Conservation (phyloP, 2,888 invertebrate species). For the Epistrophe eligans region DNA sequence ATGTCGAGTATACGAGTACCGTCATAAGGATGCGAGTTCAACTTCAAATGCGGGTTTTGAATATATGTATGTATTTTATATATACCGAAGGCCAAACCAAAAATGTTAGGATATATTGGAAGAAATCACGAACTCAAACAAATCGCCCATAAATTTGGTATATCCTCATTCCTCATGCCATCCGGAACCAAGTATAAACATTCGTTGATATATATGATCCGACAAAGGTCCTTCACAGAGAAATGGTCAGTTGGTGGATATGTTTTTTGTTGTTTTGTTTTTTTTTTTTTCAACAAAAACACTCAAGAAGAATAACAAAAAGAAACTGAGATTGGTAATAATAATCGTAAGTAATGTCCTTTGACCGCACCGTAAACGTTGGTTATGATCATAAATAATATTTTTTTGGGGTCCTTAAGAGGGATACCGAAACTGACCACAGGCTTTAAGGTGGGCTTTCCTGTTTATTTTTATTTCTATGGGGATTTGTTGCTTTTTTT, state of each 20-base stretch:
- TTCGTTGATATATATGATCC: constrained; percentile 59
- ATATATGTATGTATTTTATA: no score
- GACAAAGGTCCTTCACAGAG: constrained; percentile 22
- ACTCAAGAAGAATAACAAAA: constrained; percentile 29
- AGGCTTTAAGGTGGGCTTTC: constrained; percentile 17
- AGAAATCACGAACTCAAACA: constrained; percentile 71
- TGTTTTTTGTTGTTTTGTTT: neutral
- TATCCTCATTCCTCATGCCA: constrained; percentile 53
- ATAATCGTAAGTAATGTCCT: constrained; percentile 72
- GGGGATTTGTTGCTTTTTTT: neutral
- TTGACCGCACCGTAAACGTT: constrained; percentile 70
- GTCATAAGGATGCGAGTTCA: neutral
- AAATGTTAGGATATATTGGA: constrained; percentile 56
- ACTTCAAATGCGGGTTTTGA: neutral
- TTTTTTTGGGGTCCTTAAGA: constrained; percentile 32
- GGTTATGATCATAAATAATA: constrained; percentile 73
- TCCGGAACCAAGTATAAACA: constrained; percentile 59
- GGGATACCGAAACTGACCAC: constrained; percentile 25
- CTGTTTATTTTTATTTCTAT: constrained; percentile 26
- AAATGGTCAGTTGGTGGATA: constrained; percentile 7
- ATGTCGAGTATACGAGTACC: neutral
- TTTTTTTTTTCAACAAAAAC: neutral
- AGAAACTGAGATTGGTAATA: constrained; percentile 62
- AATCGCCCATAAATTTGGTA: constrained; percentile 69
- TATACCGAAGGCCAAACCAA: constrained; percentile 23